Conservation (phyloP, 2,797 vertebrate species). For the Falco biarmicus region DNA sequence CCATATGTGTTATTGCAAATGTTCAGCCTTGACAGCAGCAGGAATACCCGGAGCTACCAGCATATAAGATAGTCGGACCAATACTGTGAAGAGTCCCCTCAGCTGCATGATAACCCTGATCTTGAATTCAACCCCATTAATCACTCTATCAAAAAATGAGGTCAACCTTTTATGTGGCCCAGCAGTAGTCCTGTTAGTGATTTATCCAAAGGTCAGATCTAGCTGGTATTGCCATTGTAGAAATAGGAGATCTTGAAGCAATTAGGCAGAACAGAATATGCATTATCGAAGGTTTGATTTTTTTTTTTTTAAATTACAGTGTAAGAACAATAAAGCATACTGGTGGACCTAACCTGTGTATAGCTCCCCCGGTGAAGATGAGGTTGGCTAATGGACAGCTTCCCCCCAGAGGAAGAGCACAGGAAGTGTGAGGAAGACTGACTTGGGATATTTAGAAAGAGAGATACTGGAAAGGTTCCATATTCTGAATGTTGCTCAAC, state of each 20-base stretch:
- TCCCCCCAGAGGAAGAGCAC: background rate
- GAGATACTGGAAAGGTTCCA: slow-evolving; percentile 7
- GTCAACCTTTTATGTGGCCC: background rate
- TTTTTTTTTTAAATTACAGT: background rate
- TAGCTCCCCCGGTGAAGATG: background rate
- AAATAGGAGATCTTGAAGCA: background rate
- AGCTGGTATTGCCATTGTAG: background rate
- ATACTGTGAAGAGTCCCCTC: background rate
- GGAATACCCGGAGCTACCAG: background rate
- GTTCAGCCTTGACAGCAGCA: background rate
- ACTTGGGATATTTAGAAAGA: background rate
- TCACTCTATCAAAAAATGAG: background rate
- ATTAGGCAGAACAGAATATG: background rate
- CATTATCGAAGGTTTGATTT: background rate
- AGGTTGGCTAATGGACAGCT: background rate
- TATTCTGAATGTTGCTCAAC: background rate
- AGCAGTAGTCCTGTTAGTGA: background rate
- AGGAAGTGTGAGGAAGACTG: background rate
- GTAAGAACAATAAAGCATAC: background rate
- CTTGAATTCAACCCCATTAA: background rate
- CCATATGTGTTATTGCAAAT: background rate
- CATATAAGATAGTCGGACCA: background rate
- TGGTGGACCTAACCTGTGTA: background rate
- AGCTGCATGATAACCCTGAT: background rate
- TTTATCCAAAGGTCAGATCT: background rate